Conservation (phyloP, 1,140 invertebrate genomes). For the Brachionus manjavacas region DNA sequence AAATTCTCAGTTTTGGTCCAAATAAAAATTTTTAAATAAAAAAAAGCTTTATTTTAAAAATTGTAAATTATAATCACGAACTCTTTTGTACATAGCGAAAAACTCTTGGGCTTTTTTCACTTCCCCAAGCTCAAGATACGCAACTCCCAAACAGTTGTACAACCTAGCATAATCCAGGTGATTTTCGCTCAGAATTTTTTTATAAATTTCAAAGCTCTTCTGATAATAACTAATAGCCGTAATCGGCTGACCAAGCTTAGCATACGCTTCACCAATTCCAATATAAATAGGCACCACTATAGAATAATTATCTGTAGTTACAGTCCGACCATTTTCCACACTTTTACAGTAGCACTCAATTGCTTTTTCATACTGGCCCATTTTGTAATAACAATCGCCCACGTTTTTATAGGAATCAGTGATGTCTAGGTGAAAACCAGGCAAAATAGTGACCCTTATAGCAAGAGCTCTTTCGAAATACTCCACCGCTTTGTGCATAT, state of each 20-base stretch:
- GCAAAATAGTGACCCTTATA: not conserved
- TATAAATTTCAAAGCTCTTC: not conserved
- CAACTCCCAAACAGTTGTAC: not conserved
- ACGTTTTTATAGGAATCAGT: not conserved
- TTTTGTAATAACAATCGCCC: not conserved
- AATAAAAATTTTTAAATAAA: not conserved
- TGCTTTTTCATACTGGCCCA: not conserved
- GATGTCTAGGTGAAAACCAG: not conserved
- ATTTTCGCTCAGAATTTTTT: not conserved
- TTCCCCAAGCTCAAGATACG: not conserved
- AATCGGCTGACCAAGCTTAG: not conserved
- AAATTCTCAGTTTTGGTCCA: no score
- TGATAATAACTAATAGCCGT: not conserved
- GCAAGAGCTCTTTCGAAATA: not conserved
- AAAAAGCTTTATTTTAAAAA: not conserved
- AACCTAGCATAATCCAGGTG: not conserved
- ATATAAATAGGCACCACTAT: not conserved
- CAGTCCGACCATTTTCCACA: not conserved
- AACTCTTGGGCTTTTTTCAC: constrained; percentile 6
- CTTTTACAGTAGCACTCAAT: not conserved
- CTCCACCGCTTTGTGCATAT: not conserved
- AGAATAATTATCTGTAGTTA: not conserved
- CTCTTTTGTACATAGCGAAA: constrained; percentile 16
- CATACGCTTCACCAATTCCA: not conserved
- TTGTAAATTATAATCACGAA: not conserved